Base-by-base conservation (phyloP, 2,888 invertebrate species). In the Ormyrus pomaceus region DNA sequence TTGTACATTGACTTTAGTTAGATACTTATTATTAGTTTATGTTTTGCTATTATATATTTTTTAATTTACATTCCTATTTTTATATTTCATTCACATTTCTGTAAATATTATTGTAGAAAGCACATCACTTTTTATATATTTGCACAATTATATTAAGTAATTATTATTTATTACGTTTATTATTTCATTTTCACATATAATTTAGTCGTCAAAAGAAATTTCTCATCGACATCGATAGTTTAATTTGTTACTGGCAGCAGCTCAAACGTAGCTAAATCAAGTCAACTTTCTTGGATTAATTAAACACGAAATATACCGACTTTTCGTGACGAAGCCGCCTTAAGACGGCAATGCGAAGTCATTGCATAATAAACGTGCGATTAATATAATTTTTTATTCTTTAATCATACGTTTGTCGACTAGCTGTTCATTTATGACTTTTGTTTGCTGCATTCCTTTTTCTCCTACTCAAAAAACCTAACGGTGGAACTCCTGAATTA, bases 381-480 rank as follows among this genome's bases (percentile, higher is more conserved):
- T 69, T 77, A 69, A 77, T 78, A 70, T 62, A 68, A 48, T 73
- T 85, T 83, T 84, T 85, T 84, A 83, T 84, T 83, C 66, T 83
- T 84, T 85, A 82, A 82, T 82, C 77, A 84, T 82, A 84, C 72
- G 76, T 84, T 84, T 84, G 82, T 86, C 83, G 82, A 86, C 84
- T 87, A 86, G 87, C 84, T 86, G 83, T 86, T 88, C 86, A 90
- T 89, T 89, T 88, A 89, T 87, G 83, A 87, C 84, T 89, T 90
- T 88, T 90, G 80, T 89, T 90, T 89, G 85, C 87, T 86, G 85
- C 87, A 85, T 86, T 84, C 86, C 86, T 84, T 80, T 83, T 77
- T 75, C 82, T 78, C 82, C 78, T 68, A 70, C 81, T 80, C 71
- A 71, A 79, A 78, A 73, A 71, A 76, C 56, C 77, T 34, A 51